Conservation (phyloP, 2,888 invertebrate species). For the Tenthredo amoena region DNA sequence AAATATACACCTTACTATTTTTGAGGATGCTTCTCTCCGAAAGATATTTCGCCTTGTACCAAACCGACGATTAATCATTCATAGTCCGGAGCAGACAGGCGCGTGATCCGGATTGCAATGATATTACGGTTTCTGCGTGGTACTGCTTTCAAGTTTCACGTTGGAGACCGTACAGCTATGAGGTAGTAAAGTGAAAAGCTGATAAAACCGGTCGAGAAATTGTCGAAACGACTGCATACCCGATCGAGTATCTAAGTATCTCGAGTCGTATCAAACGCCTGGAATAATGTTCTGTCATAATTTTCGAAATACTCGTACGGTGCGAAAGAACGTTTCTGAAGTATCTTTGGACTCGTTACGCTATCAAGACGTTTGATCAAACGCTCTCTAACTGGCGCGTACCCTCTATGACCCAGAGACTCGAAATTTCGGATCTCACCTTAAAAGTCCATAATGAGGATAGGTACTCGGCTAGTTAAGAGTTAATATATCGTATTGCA, state of each 20-base stretch:
- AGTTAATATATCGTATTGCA: background rate
- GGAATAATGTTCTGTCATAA: background rate
- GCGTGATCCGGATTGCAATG: conserved; percentile 14
- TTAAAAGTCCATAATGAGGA: conserved; percentile 25
- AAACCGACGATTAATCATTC: background rate
- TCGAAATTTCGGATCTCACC: background rate
- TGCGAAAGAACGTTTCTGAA: background rate
- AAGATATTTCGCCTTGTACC: background rate
- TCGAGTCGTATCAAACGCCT: background rate
- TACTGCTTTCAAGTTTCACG: conserved; percentile 21
- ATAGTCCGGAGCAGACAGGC: background rate
- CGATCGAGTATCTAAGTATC: background rate
- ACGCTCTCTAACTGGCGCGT: background rate
- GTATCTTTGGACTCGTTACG: background rate
- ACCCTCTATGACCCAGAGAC: background rate
- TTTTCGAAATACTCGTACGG: background rate
- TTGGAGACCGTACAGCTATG: background rate
- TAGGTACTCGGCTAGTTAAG: background rate
- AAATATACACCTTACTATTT: background rate
- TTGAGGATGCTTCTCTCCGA: background rate
- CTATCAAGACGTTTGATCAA: background rate
- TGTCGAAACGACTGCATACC: conserved; percentile 4
- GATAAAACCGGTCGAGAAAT: conserved; percentile 39
- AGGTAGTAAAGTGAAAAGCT: conserved; percentile 32
- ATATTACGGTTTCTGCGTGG: background rate